These are phyloP conservation scores for Corapipo altera DNA, from an alignment of 2,113 vertebrate species.

Conservation along the genomic window DNA sequence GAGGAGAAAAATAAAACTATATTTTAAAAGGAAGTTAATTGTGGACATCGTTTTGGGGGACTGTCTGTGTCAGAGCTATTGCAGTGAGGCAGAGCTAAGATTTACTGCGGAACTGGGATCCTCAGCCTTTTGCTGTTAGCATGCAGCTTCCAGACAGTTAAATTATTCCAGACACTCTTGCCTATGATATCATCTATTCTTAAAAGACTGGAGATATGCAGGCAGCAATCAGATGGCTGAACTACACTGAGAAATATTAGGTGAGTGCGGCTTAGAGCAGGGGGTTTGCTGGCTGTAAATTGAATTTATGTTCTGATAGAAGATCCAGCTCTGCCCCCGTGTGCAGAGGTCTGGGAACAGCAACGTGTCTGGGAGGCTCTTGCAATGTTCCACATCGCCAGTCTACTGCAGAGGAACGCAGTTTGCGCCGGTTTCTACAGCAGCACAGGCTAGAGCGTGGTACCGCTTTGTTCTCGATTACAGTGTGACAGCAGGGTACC, in stretches of 20 bases:
- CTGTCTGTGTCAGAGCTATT: neutral
- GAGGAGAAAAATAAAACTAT: neutral
- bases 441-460: neutral
- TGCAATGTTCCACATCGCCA: rapidly evolving
- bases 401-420: rapidly evolving
- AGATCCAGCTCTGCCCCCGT: slow-evolving; percentile 62
- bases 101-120: neutral
- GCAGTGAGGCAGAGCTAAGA: neutral
- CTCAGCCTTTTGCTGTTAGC: neutral
- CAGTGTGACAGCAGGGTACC: neutral
- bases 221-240: slow-evolving; percentile 42
- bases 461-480: neutral
- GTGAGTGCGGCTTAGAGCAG: neutral
- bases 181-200: slow-evolving; percentile 17
- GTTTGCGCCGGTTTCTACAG: neutral
- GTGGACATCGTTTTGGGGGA: neutral
- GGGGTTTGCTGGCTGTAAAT: neutral
- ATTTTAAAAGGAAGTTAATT: slow-evolving; percentile 3
- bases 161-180: slow-evolving; percentile 37
- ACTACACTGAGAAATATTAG: slow-evolving; percentile 22
- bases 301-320: neutral
- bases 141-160: neutral
- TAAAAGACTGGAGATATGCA: slow-evolving; percentile 26
- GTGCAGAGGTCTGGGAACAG: slow-evolving; percentile 34
- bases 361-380: neutral